Percentiles rank a stretch among this genome's conserved stretches.
Evolutionary conservation across 2,797 vertebrate species (phyloP).

Genomic region (Florisuga fusca): DNA sequence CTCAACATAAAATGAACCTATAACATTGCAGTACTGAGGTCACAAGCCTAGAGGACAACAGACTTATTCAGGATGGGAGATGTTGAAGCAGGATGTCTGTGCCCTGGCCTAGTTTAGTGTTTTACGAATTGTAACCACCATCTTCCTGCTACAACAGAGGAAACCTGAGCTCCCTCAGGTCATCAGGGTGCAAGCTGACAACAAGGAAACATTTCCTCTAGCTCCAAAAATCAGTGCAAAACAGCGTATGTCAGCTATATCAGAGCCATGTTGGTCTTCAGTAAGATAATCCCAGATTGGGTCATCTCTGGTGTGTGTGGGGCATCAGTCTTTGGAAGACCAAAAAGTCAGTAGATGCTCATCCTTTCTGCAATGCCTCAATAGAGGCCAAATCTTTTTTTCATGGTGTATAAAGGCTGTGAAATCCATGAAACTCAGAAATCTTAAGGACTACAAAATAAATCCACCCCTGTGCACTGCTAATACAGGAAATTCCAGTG

Average conservation of each 20-base stretch:
- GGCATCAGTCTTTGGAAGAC: not conserved
- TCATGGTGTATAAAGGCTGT: not conserved
- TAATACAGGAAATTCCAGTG: slow-evolving; percentile 66
- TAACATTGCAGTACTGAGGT: not conserved
- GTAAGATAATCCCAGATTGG: not conserved
- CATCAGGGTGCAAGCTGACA: not conserved
- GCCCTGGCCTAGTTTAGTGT: not conserved
- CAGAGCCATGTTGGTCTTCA: not conserved
- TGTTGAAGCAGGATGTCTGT: not conserved
- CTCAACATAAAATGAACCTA: not conserved
- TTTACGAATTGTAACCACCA: not conserved
- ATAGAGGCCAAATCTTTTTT: slow-evolving; percentile 27
- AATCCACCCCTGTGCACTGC: slow-evolving; percentile 30
- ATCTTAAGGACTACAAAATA: slow-evolving; percentile 41
- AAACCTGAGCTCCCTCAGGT: not conserved
- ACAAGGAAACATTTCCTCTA: not conserved
- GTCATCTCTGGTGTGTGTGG: not conserved
- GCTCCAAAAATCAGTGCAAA: not conserved
- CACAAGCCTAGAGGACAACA: not conserved
- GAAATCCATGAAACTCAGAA: slow-evolving; percentile 24
- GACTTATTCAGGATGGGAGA: not conserved
- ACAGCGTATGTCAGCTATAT: not conserved
- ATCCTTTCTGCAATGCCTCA: not conserved
- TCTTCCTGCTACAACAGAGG: not conserved
- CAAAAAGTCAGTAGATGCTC: not conserved